These are phyloP conservation scores for Lasioglossum zephyrum DNA, from an alignment of 2,888 invertebrate genomes.

Conservation along the genomic window DNA sequence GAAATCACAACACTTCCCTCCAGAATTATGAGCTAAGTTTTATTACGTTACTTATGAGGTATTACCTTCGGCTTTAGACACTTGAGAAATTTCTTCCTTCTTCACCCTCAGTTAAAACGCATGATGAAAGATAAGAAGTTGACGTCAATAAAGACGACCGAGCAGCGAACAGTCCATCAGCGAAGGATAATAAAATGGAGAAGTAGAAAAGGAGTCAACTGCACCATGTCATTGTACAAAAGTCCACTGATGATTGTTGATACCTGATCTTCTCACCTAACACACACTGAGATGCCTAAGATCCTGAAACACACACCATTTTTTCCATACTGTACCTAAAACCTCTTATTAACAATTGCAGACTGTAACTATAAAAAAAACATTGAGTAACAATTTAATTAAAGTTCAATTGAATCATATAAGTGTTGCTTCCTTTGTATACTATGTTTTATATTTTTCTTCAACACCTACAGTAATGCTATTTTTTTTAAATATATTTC, in stretches of 20 bases:
- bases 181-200: slow-evolving; percentile 74
- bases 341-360: slow-evolving; percentile 51
- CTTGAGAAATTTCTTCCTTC: slow-evolving; percentile 79
- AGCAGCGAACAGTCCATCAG: slow-evolving; percentile 74
- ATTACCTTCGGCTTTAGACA: slow-evolving; percentile 79
- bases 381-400: slow-evolving; percentile 16
- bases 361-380: slow-evolving; percentile 56
- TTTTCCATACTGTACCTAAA: slow-evolving; percentile 75
- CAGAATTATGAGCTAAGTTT: slow-evolving; percentile 78
- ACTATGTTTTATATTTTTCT: not conserved
- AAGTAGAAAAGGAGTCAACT: slow-evolving; percentile 74
- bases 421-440: not conserved
- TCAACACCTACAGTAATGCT: not conserved
- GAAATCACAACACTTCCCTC: slow-evolving; percentile 76
- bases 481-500: not conserved
- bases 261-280: slow-evolving; percentile 77
- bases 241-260: slow-evolving; percentile 67
- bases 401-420: not conserved
- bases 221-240: slow-evolving; percentile 72
- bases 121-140: slow-evolving; percentile 78
- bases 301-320: slow-evolving; percentile 81
- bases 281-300: slow-evolving; percentile 77
- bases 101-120: slow-evolving; percentile 77
- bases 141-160: slow-evolving; percentile 77
- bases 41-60: slow-evolving; percentile 79